These are phyloP conservation scores for Bombus polaris DNA, from an alignment of 1,140 invertebrate species.

Conservation along the genomic window DNA sequence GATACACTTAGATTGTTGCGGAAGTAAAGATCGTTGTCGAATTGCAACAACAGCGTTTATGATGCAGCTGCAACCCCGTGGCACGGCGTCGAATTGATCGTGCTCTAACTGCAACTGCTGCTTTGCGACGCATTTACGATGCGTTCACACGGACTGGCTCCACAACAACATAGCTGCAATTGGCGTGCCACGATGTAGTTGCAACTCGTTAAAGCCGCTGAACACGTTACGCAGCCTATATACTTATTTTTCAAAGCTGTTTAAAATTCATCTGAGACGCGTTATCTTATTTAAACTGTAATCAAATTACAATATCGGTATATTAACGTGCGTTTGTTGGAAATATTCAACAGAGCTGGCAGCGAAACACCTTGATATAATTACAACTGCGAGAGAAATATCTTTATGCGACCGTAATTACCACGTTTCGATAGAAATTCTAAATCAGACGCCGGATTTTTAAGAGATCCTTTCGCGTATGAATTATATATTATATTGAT, in stretches of 20 bases:
- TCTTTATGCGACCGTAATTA: too few species aligned
- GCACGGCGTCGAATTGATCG: constrained; percentile 18
- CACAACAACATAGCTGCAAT: constrained; percentile 22
- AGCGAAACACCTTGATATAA: too few species aligned
- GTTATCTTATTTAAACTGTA: too few species aligned
- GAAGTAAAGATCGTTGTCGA: neutral
- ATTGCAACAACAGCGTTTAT: constrained; percentile 27
- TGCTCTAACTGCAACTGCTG: constrained; percentile 28
- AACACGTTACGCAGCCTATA: neutral
- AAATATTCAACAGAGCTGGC: too few species aligned
- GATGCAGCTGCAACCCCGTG: constrained; percentile 33
- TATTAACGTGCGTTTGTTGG: too few species aligned
- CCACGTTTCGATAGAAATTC: too few species aligned
- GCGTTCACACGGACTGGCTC: constrained; percentile 37
- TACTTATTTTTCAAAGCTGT: neutral
- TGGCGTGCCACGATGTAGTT: constrained; percentile 28
- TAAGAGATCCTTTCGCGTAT: too few species aligned
- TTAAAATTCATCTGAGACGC: neutral
- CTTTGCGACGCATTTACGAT: constrained; percentile 30
- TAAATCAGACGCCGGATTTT: too few species aligned
- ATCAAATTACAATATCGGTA: too few species aligned
- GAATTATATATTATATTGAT: too few species aligned
- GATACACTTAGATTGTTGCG: neutral
- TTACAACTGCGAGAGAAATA: too few species aligned
- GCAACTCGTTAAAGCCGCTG: constrained; percentile 25